Evolutionary conservation across 2,888 invertebrate genomes (phyloP), one percentile per base, ranked within the genome.

Genomic region (Platypus cylindrus): DNA sequence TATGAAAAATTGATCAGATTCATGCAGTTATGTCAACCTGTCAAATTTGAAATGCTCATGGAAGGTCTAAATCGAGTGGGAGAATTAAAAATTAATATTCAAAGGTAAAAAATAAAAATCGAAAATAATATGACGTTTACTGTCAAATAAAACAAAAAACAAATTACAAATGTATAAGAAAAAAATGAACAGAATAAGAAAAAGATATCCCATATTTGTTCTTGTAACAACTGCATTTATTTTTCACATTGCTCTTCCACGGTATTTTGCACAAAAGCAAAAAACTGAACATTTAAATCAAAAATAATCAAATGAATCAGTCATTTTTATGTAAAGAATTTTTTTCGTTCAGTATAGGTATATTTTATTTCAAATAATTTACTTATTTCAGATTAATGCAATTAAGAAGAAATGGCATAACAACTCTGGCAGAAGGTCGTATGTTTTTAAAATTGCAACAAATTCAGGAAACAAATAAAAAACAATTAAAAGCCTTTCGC

Each of bases 31-130:
- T 71, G 79, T 51, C 64, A 68, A 0, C 51, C 53, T 5, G 64
- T 74, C 40, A 73, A 81, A 40, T 84, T 80, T 59, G 85, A 86
- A 54, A 70, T 73, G 40, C 65, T 86, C 3, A 67, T 87, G 55
- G 87, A 89, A 55, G 75, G 82, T 0, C 50, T 89, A 17, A 75
- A 75, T 51, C 68, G 76, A 47, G 79, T 75, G 52, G 69, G 70
- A 9, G 81, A 84, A 52, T 52, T 86, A 7, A 68, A 73, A 44
- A 71, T 71, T 47, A 68, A 68, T 37, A 65, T 78, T 15, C 56
- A 65, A 45, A 66, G 63, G 67, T 67, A 52, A 46, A 40, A n/a
- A 24, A 12, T 25, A 8, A 8, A 5, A 25, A 25, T 8, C 9
- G 11, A 8, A 4, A n/a, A n/a, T 25, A 11, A 25, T 25, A 25